phyloP scores from a whole-genome alignment of 1,140 invertebrate genomes.

The Temnothorax nylanderi region DNA sequence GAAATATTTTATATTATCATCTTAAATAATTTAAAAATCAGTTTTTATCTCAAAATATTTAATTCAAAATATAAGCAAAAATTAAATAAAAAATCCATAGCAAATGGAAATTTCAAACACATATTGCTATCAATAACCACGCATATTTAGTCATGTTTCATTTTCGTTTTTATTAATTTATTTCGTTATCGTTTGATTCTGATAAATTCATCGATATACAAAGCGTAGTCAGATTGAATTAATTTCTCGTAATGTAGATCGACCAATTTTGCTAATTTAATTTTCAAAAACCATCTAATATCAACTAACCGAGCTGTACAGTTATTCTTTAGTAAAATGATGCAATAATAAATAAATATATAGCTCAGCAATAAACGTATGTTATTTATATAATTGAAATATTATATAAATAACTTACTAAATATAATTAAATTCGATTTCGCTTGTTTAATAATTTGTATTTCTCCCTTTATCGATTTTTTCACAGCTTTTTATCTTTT shows the following conservation, averaged over 20 bases:
- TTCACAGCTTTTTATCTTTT: not conserved
- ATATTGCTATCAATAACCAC: not conserved
- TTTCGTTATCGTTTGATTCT: not conserved
- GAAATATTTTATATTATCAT: not conserved
- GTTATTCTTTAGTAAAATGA: not conserved
- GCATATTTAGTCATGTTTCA: not conserved
- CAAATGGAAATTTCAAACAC: not conserved
- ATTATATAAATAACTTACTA: not conserved
- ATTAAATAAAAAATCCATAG: not conserved
- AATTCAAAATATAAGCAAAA: not conserved
- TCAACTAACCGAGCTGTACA: not conserved
- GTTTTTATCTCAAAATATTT: not conserved
- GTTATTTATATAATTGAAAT: not conserved
- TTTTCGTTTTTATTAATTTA: constrained; percentile 14
- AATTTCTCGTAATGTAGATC: constrained; percentile 2
- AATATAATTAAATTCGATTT: not conserved
- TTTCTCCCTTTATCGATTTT: not conserved
- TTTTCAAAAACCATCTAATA: constrained; percentile 2
- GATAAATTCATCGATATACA: not conserved
- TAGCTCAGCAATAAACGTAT: not conserved
- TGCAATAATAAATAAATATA: not conserved
- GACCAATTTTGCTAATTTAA: constrained; percentile 3
- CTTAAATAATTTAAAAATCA: not conserved
- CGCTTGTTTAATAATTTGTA: not conserved
- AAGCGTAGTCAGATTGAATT: not conserved